phyloP scores from a whole-genome alignment of 2,888 invertebrate genomes.

The Mesorhabditis spiculigera region DNA sequence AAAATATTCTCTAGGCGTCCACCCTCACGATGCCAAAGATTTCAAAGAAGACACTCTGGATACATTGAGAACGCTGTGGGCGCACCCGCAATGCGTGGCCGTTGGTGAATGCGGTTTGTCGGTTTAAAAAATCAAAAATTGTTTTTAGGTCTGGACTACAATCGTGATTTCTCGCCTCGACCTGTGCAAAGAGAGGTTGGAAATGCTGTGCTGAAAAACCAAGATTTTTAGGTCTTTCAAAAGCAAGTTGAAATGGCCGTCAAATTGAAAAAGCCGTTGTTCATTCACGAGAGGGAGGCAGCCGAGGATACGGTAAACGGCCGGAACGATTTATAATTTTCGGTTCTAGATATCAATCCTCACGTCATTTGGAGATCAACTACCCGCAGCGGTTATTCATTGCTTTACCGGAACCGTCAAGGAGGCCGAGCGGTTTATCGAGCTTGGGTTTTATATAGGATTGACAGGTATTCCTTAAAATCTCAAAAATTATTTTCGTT shows the following conservation, averaged over 20 bases:
- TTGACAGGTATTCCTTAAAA: constrained; percentile 68
- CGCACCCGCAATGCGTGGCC: constrained; percentile 84
- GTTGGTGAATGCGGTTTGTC: constrained; percentile 87
- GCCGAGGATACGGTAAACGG: constrained; percentile 79
- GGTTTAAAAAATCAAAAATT: background rate
- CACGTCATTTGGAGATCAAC: constrained; percentile 18
- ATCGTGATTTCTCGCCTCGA: constrained; percentile 77
- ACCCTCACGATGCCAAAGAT: constrained; percentile 55
- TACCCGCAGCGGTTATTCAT: constrained; percentile 83
- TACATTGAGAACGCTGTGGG: constrained; percentile 14
- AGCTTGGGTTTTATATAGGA: constrained; percentile 81
- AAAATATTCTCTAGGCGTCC: constrained; percentile 36
- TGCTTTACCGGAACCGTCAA: constrained; percentile 85
- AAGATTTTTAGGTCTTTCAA: constrained; percentile 10
- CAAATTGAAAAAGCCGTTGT: constrained; percentile 78
- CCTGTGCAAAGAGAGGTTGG: constrained; percentile 76
- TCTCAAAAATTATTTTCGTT: background rate
- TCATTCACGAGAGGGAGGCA: constrained; percentile 87
- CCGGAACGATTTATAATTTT: background rate
- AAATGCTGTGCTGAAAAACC: background rate
- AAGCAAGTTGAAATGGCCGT: constrained; percentile 73
- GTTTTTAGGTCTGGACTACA: no score
- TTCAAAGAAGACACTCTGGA: constrained; percentile 28
- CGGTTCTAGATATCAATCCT: background rate
- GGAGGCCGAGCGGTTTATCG: constrained; percentile 78